phyloP scores from a whole-genome alignment of 2,888 invertebrate genomes.

The Aleiodes testaceus region DNA sequence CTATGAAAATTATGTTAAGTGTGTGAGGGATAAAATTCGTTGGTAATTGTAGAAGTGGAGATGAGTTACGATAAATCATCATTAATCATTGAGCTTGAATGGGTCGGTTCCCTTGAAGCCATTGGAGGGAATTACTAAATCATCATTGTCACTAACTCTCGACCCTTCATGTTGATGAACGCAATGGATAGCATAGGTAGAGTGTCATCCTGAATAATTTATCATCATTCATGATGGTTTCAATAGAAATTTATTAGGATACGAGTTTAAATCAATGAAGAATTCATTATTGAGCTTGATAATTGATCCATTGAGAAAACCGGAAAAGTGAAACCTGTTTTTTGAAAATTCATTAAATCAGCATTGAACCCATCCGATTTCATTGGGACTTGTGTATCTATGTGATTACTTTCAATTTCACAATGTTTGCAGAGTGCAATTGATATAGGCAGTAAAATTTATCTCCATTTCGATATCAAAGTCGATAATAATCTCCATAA shows the following conservation, averaged over 20 bases:
- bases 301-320: neutral
- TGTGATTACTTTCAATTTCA: too few species aligned
- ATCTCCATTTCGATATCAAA: too few species aligned
- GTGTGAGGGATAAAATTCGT: neutral
- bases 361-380: too few species aligned
- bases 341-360: too few species aligned
- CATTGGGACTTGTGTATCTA: too few species aligned
- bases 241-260: conserved; percentile 23
- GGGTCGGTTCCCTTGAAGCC: neutral
- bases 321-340: too few species aligned
- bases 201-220: conserved; percentile 7
- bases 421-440: too few species aligned
- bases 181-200: conserved; percentile 25
- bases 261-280: neutral
- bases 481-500: too few species aligned
- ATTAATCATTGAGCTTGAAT: conserved; percentile 11
- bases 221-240: conserved; percentile 9
- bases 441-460: too few species aligned
- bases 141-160: conserved; percentile 8
- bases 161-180: neutral
- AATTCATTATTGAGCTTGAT: too few species aligned
- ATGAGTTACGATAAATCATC: neutral
- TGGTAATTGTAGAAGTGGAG: too few species aligned
- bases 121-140: conserved; percentile 13
- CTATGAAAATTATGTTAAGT: neutral